Evolutionary conservation across 2,797 vertebrate genomes (phyloP), one percentile per base, ranked within the genome.

Genomic region (Urophycis tenuis): DNA sequence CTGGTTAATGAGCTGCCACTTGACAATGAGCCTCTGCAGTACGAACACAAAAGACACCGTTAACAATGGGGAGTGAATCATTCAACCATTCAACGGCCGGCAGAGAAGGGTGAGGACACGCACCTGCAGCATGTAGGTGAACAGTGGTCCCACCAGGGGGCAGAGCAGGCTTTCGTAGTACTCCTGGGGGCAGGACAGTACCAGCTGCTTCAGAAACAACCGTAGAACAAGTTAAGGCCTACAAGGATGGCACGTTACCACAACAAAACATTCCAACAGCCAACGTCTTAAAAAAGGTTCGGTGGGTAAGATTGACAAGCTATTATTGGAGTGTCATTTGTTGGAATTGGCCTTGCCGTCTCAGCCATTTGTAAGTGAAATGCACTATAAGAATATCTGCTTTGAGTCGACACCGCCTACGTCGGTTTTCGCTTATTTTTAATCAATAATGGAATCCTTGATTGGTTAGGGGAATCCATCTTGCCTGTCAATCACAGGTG

Each of bases 1-100:
- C 90, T 98, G 96, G 87, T 92, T 96, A 90, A 99, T 96, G 87
- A 95, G 86, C 83, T 97, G 94, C 97, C 97, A 99, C 85, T 95
- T 96, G 78, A 90, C 87, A 76, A 91, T 96, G 84, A 99, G 93
- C 85, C 96, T 96, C 97, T 99, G 91, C 36, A 74, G 41, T 29
- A 75, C 53, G 19, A 22, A 60, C 7, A 60, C 22, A 60, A 60
- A 60, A 10, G 22, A 60, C 53, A 53, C 22, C n/a, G 53, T 69
- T 35, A 35, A 35, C 41, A 79, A 29, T 77, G 31, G 14, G 45
- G 25, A 10, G 10, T 17, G 53, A n/a, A 7, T 60, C 22, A n/a
- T 19, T 60, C 22, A 25, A 60, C 53, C 22, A 17, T 60, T 25
- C 53, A 60, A 22, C 53, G 53, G 53, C 25, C 2, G 53, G 53